Evolutionary conservation across 2,888 invertebrate genomes (phyloP).

Genomic region (Tinea pellionella): DNA sequence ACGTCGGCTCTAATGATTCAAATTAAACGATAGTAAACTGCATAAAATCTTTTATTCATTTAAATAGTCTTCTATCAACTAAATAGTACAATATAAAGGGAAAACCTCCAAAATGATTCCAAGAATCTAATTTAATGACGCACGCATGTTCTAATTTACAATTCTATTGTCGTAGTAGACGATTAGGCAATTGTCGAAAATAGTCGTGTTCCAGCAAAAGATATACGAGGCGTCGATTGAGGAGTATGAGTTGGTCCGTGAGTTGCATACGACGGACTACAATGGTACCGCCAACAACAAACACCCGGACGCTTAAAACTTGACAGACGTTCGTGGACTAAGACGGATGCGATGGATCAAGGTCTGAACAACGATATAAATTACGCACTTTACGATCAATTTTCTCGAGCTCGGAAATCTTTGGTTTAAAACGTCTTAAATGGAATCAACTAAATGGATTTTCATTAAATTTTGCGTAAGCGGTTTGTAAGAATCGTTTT

Average conservation of each 20-base stretch:
- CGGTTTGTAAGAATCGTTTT: no score
- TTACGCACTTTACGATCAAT: slow-evolving; percentile 8
- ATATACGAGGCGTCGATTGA: slow-evolving; percentile 55
- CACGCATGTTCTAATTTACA: slow-evolving; percentile 23
- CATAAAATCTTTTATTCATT: no score
- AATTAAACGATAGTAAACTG: no score
- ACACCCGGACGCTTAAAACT: background rate
- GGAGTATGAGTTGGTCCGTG: slow-evolving; percentile 20
- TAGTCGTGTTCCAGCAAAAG: slow-evolving; percentile 24
- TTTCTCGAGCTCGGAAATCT: background rate
- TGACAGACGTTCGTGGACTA: background rate
- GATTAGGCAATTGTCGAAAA: slow-evolving; percentile 43
- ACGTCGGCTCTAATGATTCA: no score
- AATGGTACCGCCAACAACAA: slow-evolving; percentile 1
- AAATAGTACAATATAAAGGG: background rate
- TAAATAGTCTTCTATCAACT: no score
- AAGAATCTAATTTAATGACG: slow-evolving; percentile 1
- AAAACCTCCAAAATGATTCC: background rate
- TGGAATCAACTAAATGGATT: no score
- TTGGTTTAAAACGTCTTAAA: no score
- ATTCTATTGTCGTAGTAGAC: slow-evolving; percentile 37
- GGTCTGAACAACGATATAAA: slow-evolving; percentile 8
- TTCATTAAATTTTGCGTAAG: no score
- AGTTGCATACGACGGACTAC: background rate
- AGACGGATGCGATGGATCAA: slow-evolving; percentile 3